These are phyloP conservation scores for Saccopteryx leptura DNA, from an alignment of 2,113 vertebrate genomes.

Conservation along the genomic window DNA sequence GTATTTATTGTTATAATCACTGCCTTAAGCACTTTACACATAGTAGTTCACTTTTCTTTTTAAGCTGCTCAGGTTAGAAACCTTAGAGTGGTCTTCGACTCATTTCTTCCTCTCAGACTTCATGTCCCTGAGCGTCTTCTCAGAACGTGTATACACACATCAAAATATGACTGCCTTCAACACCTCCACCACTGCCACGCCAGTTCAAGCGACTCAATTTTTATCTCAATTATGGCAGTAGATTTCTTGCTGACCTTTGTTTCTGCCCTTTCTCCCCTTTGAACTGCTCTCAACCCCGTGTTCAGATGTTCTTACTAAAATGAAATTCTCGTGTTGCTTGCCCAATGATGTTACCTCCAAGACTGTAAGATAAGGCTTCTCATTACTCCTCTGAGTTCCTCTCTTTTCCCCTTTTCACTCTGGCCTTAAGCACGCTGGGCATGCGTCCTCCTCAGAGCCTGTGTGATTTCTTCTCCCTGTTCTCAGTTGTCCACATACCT, in stretches of 20 bases:
- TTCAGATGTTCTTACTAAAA: background rate
- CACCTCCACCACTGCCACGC: background rate
- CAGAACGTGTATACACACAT: background rate
- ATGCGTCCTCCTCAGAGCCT: background rate
- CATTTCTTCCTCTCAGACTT: background rate
- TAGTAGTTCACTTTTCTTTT: slow-evolving; percentile 17
- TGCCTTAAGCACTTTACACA: background rate
- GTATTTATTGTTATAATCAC: background rate
- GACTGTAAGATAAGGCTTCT: background rate
- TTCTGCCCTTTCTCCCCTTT: background rate
- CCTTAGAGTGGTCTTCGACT: background rate
- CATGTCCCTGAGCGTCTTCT: background rate
- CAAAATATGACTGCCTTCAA: background rate
- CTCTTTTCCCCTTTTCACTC: background rate
- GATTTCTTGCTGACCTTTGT: background rate
- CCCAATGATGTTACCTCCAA: background rate
- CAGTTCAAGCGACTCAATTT: background rate
- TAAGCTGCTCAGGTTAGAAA: background rate
- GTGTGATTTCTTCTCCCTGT: background rate
- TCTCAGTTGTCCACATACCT: background rate
- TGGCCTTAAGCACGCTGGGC: background rate
- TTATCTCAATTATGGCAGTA: background rate
- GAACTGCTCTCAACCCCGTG: background rate
- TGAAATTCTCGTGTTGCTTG: background rate
- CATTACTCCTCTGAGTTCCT: background rate